Conservation (phyloP, 2,797 vertebrate genomes). For the Poeciliopsis paucimaculata region DNA sequence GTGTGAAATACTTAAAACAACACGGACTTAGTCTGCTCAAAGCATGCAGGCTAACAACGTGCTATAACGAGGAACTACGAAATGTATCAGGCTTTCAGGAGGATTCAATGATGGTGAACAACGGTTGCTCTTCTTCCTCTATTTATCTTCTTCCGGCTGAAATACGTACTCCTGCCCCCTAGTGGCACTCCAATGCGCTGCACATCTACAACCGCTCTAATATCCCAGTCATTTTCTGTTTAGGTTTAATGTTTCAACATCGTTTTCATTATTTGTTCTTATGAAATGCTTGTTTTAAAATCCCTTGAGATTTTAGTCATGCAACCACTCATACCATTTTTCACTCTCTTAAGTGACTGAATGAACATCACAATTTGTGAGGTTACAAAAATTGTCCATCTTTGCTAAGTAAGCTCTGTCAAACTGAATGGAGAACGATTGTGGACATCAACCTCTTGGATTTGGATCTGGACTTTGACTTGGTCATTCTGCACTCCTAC, state of each 20-base stretch:
- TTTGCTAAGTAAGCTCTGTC: not conserved
- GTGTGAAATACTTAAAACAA: not conserved
- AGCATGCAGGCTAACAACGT: not conserved
- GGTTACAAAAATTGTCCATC: not conserved
- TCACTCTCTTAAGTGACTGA: not conserved
- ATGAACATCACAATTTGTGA: not conserved
- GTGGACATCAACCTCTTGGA: not conserved
- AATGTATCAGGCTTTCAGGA: not conserved
- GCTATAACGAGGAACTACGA: not conserved
- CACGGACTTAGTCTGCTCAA: fast-evolving
- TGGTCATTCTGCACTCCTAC: not conserved
- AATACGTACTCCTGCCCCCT: not conserved
- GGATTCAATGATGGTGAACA: not conserved
- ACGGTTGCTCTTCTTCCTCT: constrained; percentile 18
- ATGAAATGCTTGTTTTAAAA: not conserved
- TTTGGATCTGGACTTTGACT: not conserved
- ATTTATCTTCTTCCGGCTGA: not conserved
- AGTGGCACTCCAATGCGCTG: not conserved
- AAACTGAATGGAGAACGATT: not conserved
- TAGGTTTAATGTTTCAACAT: not conserved
- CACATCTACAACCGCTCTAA: not conserved
- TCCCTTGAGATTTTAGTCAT: not conserved
- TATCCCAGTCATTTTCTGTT: not conserved
- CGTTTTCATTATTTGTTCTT: not conserved
- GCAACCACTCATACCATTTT: not conserved